phyloP scores from a whole-genome alignment of 2,113 vertebrate genomes.

The Pavo muticus region DNA sequence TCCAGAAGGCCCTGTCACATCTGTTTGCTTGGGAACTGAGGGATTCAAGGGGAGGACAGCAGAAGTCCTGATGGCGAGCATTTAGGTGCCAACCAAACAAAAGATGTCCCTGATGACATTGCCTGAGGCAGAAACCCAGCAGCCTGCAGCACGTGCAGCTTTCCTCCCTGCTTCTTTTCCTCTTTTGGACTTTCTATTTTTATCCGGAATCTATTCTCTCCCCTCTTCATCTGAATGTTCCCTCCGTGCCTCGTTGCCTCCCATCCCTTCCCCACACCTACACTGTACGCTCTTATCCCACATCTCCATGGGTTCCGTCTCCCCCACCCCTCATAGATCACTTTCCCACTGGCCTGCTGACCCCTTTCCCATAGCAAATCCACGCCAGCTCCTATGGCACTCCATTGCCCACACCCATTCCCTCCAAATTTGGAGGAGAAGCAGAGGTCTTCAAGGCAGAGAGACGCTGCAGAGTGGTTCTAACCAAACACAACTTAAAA shows the following conservation, averaged over 20 bases:
- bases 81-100: background rate
- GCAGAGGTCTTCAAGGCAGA: background rate
- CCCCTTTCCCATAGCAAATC: background rate
- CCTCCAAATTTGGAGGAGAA: background rate
- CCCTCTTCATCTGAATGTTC: background rate
- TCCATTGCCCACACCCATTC: background rate
- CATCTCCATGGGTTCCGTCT: background rate
- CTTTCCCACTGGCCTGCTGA: background rate
- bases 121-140: background rate
- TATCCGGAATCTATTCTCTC: background rate
- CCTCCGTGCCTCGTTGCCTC: background rate
- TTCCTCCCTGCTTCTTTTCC: background rate
- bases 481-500: background rate
- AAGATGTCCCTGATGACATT: conserved; percentile 11
- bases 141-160: background rate
- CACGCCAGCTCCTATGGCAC: background rate
- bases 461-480: background rate
- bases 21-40: background rate
- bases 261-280: background rate
- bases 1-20: background rate
- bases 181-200: conserved; percentile 9
- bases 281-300: background rate
- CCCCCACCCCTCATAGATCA: background rate
- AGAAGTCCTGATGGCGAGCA: background rate
- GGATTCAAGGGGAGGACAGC: background rate